These are phyloP conservation scores for Dynastes maya DNA, from an alignment of 2,888 invertebrate species.

Conservation along the genomic window DNA sequence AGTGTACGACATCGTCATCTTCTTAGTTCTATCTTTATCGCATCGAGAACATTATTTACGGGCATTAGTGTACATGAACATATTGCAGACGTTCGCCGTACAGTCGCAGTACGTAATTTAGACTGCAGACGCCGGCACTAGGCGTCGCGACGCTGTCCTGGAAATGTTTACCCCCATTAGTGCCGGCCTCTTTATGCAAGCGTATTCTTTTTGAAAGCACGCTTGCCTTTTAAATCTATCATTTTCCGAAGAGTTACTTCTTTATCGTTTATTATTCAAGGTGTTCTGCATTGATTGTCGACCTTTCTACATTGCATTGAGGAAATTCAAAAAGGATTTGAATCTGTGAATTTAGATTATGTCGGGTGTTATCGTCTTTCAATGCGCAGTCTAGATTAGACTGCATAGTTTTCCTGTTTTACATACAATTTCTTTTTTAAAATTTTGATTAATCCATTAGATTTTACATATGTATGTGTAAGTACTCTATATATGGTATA, in stretches of 20 bases:
- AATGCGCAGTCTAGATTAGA: no score
- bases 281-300: not conserved
- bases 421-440: no score
- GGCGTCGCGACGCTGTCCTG: conserved; percentile 22
- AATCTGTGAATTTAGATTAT: no score
- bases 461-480: no score
- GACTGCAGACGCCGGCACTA: conserved; percentile 12
- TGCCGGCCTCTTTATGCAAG: conserved; percentile 18
- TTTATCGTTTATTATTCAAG: not conserved
- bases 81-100: conserved; percentile 18
- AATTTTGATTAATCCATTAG: no score
- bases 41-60: conserved; percentile 3
- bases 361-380: not conserved
- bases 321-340: not conserved
- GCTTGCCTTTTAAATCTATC: conserved; percentile 32
- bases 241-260: conserved; percentile 4
- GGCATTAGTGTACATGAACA: conserved; percentile 25
- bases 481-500: no score
- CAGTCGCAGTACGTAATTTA: conserved; percentile 20
- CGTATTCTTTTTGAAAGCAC: conserved; percentile 1
- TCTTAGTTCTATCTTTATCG: not conserved
- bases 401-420: not conserved
- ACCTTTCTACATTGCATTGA: not conserved
- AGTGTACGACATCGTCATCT: not conserved
- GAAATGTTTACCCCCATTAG: conserved; percentile 35